A percentile compares a stretch with the other conserved stretches of the same genome.
Conservation (phyloP, 30 jellyfish, hydroid and myxozoan genomes). For the Nemopilema nomurai region DNA sequence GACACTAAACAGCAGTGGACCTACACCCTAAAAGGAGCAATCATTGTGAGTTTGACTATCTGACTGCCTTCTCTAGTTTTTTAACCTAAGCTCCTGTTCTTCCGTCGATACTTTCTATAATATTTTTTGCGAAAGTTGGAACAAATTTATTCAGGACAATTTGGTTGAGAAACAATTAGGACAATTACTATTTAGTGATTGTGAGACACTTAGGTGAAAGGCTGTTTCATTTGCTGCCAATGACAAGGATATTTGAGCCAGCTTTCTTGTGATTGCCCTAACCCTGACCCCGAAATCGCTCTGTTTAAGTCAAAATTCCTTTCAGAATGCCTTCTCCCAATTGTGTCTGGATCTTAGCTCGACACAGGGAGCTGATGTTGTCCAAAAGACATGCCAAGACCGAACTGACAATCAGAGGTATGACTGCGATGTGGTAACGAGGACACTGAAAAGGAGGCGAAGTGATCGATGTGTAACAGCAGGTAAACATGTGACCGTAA, state of each 20-base stretch:
- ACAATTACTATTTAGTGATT: no score
- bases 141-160: no score
- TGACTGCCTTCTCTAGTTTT: neutral
- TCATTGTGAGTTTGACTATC: slow-evolving; percentile 67
- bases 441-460: slow-evolving; percentile 85
- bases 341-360: slow-evolving; percentile 72
- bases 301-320: no score
- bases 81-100: neutral
- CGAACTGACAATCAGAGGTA: slow-evolving; percentile 52
- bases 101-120: no score
- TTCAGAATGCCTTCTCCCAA: slow-evolving; percentile 80
- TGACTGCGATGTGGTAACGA: slow-evolving; percentile 88
- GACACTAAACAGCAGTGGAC: slow-evolving; percentile 95
- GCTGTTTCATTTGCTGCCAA: no score
- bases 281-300: no score
- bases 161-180: no score
- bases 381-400: slow-evolving; percentile 73
- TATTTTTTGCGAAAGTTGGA: no score
- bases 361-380: slow-evolving; percentile 51
- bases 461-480: slow-evolving; percentile 79
- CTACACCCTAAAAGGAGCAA: slow-evolving; percentile 81
- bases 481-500: slow-evolving; percentile 29
- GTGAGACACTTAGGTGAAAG: no score
- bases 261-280: no score
- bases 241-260: no score